Evolutionary conservation across 2,797 vertebrate genomes (phyloP).

Genomic region (Neopelma chrysocephalum): DNA sequence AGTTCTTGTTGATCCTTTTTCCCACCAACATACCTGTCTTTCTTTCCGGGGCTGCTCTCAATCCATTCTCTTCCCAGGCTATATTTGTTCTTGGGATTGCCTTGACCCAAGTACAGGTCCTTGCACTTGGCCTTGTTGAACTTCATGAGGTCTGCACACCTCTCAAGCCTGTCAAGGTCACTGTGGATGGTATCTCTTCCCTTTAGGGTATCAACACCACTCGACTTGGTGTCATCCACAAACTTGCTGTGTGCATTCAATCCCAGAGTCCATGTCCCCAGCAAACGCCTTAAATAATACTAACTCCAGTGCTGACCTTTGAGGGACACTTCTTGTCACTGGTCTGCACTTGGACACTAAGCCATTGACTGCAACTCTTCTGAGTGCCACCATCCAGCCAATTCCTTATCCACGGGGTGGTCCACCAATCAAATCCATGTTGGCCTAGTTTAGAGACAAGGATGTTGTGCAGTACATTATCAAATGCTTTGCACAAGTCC

Average conservation of each 20-base stretch:
- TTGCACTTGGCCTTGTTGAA: neutral
- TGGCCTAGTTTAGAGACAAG: neutral
- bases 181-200: neutral
- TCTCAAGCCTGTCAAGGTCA: neutral
- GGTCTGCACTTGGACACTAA: neutral
- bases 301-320: rapidly evolving
- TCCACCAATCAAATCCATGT: neutral
- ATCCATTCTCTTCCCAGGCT: neutral
- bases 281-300: neutral
- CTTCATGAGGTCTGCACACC: neutral
- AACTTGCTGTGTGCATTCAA: neutral
- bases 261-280: rapidly evolving
- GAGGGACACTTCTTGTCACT: neutral
- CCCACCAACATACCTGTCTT: neutral
- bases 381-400: neutral
- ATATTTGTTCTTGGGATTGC: neutral
- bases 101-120: rapidly evolving
- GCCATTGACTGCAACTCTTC: neutral
- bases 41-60: neutral
- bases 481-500: neutral
- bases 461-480: neutral
- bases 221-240: neutral
- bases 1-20: neutral
- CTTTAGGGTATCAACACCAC: neutral
- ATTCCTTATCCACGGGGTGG: neutral